Conservation (phyloP, 53 echinoderm and acorn worm genomes). For the Holothuria scabra region DNA sequence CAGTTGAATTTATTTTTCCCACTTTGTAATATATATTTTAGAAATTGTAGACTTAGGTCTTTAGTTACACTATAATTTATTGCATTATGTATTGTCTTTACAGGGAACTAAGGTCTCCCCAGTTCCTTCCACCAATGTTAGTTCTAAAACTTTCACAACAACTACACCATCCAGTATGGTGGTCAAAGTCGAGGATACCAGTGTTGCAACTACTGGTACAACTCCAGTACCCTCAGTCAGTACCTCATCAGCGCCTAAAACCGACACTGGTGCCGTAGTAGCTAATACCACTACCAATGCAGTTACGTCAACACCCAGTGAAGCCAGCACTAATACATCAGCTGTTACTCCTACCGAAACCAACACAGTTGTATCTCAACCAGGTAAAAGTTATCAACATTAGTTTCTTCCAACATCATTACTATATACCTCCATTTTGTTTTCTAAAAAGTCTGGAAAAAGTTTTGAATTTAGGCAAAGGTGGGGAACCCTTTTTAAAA, state of each 20-base stretch:
- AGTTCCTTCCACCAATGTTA: not conserved
- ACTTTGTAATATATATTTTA: no score
- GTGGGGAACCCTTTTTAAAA: no score
- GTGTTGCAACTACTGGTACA: not conserved
- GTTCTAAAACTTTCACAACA: not conserved
- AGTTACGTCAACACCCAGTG: not conserved
- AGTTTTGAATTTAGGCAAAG: no score
- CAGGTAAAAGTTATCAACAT: not conserved
- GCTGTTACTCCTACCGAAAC: not conserved
- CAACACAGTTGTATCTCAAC: conserved; percentile 1
- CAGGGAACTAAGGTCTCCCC: conserved; percentile 10
- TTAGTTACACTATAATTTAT: no score
- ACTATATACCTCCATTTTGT: no score
- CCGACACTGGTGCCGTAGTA: not conserved
- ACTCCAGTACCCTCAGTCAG: not conserved
- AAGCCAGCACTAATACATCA: not conserved
- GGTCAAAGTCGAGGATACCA: not conserved
- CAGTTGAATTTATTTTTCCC: no score
- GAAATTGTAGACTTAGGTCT: no score
- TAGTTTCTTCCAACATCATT: no score
- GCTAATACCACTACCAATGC: not conserved
- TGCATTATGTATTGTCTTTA: no score
- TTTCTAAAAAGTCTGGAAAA: no score
- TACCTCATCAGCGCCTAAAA: not conserved
- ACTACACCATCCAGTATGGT: not conserved